Evolutionary conservation across 2,888 invertebrate species (phyloP), one percentile per base, ranked within the genome.

Genomic region (Spodoptera littoralis): DNA sequence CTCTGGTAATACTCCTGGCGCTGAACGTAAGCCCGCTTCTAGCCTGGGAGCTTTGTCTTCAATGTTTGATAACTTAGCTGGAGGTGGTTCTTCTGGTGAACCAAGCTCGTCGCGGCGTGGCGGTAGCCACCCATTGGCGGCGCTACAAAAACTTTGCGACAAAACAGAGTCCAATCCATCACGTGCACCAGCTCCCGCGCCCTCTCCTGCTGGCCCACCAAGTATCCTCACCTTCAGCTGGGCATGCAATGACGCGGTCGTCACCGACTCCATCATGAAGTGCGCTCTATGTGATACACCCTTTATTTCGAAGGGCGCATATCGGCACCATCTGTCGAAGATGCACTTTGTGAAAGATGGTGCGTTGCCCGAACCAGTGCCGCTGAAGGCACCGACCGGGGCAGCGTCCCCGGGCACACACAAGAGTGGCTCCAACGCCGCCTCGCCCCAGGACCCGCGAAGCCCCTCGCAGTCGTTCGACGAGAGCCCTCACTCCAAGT

Each of bases 271-370:
- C 36, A 97, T 98, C 68, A 98, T 98, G 96, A 98, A 98, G 91
- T 98, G 98, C 92, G 98, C 98, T 59, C 97, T 98, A 86, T 98
- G 98, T 95, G 98, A 98, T 92, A 98, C 98, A 27, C 98, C 98
- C 30, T 99, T 99, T 90, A 98, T 98, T 79, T 99, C 99, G 46
- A 99, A 99, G 92, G 99, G 99, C 59, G 99, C 99, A 11, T 99
- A 99, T 92, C 96, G 99, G 84, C 99, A 99, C 91, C 99, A 99
- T 86, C 94, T 99, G 82, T 98, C 98, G 52, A 98, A 98, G 92
- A 98, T 98, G 97, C 98, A 98, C 90, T 98, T 98, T 88, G 98
- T 98, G 64, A 98, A 98, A 89, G 98, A 98, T 84, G 97, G 98
- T n/a, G 97, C 97, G 41, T 96, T 97, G 81, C 97, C 97, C 4